Percentiles rank a stretch among this genome's conserved stretches.
These are phyloP conservation scores for Heliconius hermathena DNA, from an alignment of 1,140 invertebrate species.

Conservation along the genomic window DNA sequence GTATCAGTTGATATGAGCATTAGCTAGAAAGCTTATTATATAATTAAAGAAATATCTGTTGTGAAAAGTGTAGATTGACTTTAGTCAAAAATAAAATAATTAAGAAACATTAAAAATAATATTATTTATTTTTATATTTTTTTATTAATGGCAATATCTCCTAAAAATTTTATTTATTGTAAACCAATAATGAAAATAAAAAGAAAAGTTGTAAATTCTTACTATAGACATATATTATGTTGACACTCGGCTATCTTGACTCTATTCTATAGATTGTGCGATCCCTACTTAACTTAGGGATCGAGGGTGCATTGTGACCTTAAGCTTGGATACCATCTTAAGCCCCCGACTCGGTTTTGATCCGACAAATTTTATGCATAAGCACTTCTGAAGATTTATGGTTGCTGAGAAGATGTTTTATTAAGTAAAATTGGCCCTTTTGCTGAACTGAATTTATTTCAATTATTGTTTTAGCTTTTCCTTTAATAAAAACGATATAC, in stretches of 20 bases:
- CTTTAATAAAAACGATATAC: background rate
- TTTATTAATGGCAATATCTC: too few relatives aligned
- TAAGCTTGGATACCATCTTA: slow-evolving; percentile 33
- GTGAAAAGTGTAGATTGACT: too few relatives aligned
- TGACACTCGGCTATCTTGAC: slow-evolving; percentile 32
- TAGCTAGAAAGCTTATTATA: too few relatives aligned
- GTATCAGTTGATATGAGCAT: too few relatives aligned
- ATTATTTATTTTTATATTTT: too few relatives aligned
- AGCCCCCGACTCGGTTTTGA: slow-evolving; percentile 42
- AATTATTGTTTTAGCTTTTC: background rate
- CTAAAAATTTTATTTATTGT: too few relatives aligned
- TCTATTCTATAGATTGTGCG: slow-evolving; percentile 46
- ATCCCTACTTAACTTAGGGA: slow-evolving; percentile 53
- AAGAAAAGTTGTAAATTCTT: too few relatives aligned
- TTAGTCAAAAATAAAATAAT: too few relatives aligned
- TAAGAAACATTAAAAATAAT: too few relatives aligned
- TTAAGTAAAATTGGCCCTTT: slow-evolving; percentile 1
- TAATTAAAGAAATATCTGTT: too few relatives aligned
- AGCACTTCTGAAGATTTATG: slow-evolving; percentile 33
- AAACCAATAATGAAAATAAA: too few relatives aligned
- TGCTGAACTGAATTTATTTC: background rate
- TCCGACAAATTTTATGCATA: slow-evolving; percentile 44
- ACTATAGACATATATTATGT: too few relatives aligned
- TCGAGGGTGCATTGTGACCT: slow-evolving; percentile 52
- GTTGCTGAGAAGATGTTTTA: slow-evolving; percentile 2